These are phyloP conservation scores for Podiceps cristatus DNA, from an alignment of 2,113 vertebrate species.

Conservation along the genomic window DNA sequence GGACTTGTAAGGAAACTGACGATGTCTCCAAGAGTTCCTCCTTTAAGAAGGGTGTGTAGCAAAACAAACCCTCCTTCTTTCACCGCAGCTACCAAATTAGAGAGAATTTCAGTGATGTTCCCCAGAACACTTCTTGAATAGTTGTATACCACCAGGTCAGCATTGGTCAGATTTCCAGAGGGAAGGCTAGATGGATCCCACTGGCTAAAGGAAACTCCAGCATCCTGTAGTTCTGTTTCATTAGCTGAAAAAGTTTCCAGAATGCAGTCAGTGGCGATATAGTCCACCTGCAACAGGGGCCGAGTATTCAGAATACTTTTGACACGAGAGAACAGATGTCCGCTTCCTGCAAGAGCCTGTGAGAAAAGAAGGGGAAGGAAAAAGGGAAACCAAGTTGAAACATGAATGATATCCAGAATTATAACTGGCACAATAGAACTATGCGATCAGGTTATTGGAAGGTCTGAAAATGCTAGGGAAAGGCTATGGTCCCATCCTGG, in stretches of 20 bases:
- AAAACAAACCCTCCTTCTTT: conserved; percentile 90
- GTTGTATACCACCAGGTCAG: conserved; percentile 90
- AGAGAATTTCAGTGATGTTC: conserved; percentile 69
- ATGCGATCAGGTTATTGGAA: background rate
- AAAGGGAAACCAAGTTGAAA: background rate
- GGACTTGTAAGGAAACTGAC: conserved; percentile 83
- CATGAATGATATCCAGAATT: background rate
- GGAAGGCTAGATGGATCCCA: conserved; percentile 86
- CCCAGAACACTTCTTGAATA: conserved; percentile 64
- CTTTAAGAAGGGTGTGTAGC: conserved; percentile 87
- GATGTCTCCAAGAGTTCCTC: conserved; percentile 84
- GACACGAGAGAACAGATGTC: conserved; percentile 83
- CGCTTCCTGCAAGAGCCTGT: conserved; percentile 86
- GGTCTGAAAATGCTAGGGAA: background rate
- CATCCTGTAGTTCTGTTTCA: conserved; percentile 76
- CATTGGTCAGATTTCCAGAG: conserved; percentile 63
- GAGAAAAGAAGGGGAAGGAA: background rate
- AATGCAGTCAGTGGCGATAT: conserved; percentile 81
- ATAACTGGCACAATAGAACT: background rate
- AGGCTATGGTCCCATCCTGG: background rate
- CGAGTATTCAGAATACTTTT: conserved; percentile 83
- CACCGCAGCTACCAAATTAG: conserved; percentile 83
- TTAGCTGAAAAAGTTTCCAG: conserved; percentile 72
- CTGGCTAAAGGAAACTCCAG: conserved; percentile 62
- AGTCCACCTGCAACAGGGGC: conserved; percentile 87